Evolutionary conservation across 53 echinoderm and acorn worm species (phyloP).

Genomic region (Actinopyga echinites): DNA sequence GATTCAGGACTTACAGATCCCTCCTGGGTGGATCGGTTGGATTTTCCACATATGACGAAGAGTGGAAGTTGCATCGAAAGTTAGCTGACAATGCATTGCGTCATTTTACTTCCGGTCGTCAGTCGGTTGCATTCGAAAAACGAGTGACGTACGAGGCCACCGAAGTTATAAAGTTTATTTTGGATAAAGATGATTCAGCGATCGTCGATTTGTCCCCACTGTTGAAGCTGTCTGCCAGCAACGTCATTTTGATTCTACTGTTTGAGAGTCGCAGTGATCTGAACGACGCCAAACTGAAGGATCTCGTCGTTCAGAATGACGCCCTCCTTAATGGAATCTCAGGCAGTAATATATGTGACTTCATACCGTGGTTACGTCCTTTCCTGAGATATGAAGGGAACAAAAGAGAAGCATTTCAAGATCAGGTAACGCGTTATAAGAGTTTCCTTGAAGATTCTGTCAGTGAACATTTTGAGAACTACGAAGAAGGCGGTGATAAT

Average conservation of each 20-base stretch:
- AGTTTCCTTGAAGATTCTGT: constrained; percentile 47
- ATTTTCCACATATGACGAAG: no score
- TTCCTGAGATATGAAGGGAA: no score
- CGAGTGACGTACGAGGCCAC: constrained; percentile 67
- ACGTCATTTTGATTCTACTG: constrained; percentile 72
- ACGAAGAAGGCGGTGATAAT: constrained; percentile 61
- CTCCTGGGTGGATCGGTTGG: no score
- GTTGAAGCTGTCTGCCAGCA: constrained; percentile 76
- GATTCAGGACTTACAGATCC: no score
- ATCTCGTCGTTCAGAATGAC: constrained; percentile 61
- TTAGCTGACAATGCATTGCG: constrained; percentile 64
- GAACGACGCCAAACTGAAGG: constrained; percentile 54
- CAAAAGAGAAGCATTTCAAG: constrained; percentile 33
- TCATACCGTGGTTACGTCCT: constrained; percentile 74
- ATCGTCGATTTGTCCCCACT: constrained; percentile 24
- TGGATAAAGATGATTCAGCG: not conserved
- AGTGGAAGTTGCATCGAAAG: constrained; percentile 79
- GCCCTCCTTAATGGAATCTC: constrained; percentile 58
- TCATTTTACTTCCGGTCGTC: constrained; percentile 77
- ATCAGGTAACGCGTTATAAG: constrained; percentile 33
- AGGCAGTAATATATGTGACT: constrained; percentile 74
- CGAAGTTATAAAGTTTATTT: constrained; percentile 45
- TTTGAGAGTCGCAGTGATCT: constrained; percentile 57
- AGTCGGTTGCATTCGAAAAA: constrained; percentile 57
- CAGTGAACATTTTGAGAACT: constrained; percentile 51